These are phyloP conservation scores for Eufriesea mexicana DNA, from an alignment of 1,140 invertebrate species.

Conservation along the genomic window DNA sequence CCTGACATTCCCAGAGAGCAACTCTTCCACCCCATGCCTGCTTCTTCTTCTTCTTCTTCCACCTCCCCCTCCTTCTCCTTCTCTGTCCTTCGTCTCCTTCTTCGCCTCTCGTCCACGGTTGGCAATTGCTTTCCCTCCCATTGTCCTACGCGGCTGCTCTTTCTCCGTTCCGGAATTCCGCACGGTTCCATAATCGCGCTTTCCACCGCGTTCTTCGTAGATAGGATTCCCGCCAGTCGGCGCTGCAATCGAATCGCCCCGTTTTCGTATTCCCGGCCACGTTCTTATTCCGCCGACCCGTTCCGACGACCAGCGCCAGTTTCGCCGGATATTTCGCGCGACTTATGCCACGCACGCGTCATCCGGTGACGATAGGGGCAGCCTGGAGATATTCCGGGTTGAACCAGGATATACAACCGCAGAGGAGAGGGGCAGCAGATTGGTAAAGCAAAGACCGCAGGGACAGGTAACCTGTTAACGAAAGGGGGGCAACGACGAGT, in stretches of 20 bases:
- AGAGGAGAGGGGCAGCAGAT: background rate
- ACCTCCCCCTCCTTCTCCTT: background rate
- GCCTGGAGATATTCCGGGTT: background rate
- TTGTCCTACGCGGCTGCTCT: slow-evolving; percentile 39
- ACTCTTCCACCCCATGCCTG: slow-evolving; percentile 4
- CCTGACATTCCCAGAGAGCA: slow-evolving; percentile 49
- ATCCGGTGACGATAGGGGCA: background rate
- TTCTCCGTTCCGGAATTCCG: slow-evolving; percentile 33
- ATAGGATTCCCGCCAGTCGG: background rate
- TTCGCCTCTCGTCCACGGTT: background rate
- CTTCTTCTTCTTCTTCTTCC: background rate
- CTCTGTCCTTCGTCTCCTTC: slow-evolving; percentile 1
- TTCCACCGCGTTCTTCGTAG: slow-evolving; percentile 7
- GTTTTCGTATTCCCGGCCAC: slow-evolving; percentile 23
- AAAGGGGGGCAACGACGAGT: background rate
- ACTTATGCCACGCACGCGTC: slow-evolving; percentile 11
- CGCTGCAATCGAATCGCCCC: background rate
- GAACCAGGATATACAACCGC: background rate
- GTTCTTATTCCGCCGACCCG: background rate
- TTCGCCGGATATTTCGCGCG: background rate
- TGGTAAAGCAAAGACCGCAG: background rate
- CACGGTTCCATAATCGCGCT: background rate
- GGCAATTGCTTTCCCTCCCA: slow-evolving; percentile 40
- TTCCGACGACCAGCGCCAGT: background rate
- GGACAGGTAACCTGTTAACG: background rate